Evolutionary conservation across 2,888 invertebrate species (phyloP), one percentile per base, ranked within the genome.

Genomic region (Hirtodrosophila alboralis): DNA sequence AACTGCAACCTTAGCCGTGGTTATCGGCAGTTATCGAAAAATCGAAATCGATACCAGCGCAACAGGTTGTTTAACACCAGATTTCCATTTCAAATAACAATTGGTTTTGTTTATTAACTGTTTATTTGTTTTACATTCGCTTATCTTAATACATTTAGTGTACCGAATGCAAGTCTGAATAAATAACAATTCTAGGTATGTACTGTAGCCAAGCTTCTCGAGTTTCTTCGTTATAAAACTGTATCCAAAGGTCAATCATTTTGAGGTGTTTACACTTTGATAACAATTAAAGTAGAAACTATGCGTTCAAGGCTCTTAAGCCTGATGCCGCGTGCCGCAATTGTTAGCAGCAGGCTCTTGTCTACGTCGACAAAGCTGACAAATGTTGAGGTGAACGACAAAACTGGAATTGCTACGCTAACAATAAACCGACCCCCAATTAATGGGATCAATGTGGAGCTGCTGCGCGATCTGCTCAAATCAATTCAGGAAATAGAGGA

Each of bases 351-450:
- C 27, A 44, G 76, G 5, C 49, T 53, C 8, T 62, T 81, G 67
- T 79, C 83, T 38, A 68, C 44, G n/a, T 47, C 49, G 16, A 49
- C 71, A 3, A 79, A 86, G 16, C 45, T 94, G 31, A 92, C 94
- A 1, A 92, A 92, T 44, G 88, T 94, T 1, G 91, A 92, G 9
- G 91, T 94, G 5, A 93, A 94, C 71, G 92, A 93, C 56, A 93
- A 93, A 76, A 92, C 89, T 90, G 95, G 96, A 8, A 91, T 96
- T 30, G 95, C 95, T 2, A 93, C 93, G 0, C 90, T 97, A 48
- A 94, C 94, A 0, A 92, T 97, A 92, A 94, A 95, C 85, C 92
- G 94, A 54, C 91, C 93, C 4, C 96, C 97, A 3, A 96, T 96
- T 0, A 97, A 97, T 91, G 94, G 95, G 52, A 91, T 97, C 3